Conservation (phyloP, 92 coral and sea anemone genomes). For the Nematostella vectensis region DNA sequence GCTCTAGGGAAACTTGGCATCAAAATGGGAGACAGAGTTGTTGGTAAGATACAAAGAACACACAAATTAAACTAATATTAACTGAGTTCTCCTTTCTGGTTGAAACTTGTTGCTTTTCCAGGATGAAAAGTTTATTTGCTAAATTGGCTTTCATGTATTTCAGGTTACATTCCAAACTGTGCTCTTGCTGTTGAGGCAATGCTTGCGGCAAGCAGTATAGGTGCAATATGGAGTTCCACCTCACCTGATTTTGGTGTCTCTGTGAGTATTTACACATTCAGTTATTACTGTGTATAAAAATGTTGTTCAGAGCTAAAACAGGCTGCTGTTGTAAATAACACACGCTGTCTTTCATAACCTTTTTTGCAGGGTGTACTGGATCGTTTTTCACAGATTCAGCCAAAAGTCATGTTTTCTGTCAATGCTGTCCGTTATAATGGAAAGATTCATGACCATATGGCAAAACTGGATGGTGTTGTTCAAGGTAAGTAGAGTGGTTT, state of each 20-base stretch:
- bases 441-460: conserved; percentile 76
- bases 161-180: conserved; percentile 96
- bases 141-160: not conserved
- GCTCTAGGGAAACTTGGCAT: conserved; percentile 81
- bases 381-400: conserved; percentile 83
- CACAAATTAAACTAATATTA: not conserved
- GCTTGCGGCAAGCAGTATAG: conserved; percentile 91
- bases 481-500: conserved; percentile 37
- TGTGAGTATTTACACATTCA: conserved; percentile 29
- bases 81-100: not conserved
- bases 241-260: conserved; percentile 95
- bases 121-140: not conserved
- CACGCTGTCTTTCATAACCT: too few relatives aligned
- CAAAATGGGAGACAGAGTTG: conserved; percentile 88
- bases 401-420: conserved; percentile 88
- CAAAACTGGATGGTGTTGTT: conserved; percentile 71
- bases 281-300: too few relatives aligned
- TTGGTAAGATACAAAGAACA: conserved; percentile 39
- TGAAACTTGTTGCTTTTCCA: not conserved
- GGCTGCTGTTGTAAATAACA: too few relatives aligned
- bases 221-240: conserved; percentile 98
- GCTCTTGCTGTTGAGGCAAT: conserved; percentile 89
- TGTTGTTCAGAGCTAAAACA: too few relatives aligned
- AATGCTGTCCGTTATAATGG: conserved; percentile 87
- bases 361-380: conserved; percentile 90